phyloP scores from a whole-genome alignment of 2,797 vertebrate genomes.

The Australoheros facetus region DNA sequence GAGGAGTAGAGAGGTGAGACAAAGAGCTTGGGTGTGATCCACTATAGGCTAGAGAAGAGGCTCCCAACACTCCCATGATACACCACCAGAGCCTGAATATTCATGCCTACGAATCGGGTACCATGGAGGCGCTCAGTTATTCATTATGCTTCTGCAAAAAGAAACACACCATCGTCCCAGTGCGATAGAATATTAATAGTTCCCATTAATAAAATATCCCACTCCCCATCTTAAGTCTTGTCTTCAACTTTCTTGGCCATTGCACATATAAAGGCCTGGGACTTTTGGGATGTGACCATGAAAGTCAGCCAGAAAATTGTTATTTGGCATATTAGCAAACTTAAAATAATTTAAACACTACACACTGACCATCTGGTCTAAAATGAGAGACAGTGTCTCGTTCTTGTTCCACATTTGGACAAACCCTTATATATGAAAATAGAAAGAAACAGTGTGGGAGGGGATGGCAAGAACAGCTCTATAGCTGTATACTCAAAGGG shows the following conservation, averaged over 20 bases:
- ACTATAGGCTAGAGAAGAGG: conserved; percentile 54
- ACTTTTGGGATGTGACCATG: conserved; percentile 38
- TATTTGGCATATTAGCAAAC: conserved; percentile 40
- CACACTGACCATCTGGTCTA: conserved; percentile 27
- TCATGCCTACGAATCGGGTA: conserved; percentile 77
- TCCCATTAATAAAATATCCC: conserved; percentile 84
- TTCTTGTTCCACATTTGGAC: conserved; percentile 37
- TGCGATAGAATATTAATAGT: conserved; percentile 84
- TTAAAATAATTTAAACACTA: neutral
- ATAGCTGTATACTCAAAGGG: conserved; percentile 68
- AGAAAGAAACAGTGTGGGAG: conserved; percentile 53
- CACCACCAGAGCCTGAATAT: conserved; percentile 77
- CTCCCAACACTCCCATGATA: conserved; percentile 68
- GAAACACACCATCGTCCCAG: conserved; percentile 79
- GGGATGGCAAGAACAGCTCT: conserved; percentile 51
- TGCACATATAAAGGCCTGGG: conserved; percentile 44
- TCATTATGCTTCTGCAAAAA: conserved; percentile 83
- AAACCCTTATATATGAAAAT: conserved; percentile 40
- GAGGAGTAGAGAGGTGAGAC: conserved; percentile 50
- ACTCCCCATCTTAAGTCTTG: conserved; percentile 64
- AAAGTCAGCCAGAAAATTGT: conserved; percentile 37
- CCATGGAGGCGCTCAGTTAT: conserved; percentile 81
- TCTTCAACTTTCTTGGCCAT: conserved; percentile 66
- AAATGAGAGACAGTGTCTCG: conserved; percentile 26
- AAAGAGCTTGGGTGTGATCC: conserved; percentile 62